Conservation (phyloP, 2,113 vertebrate genomes). For the Eolophus roseicapilla region DNA sequence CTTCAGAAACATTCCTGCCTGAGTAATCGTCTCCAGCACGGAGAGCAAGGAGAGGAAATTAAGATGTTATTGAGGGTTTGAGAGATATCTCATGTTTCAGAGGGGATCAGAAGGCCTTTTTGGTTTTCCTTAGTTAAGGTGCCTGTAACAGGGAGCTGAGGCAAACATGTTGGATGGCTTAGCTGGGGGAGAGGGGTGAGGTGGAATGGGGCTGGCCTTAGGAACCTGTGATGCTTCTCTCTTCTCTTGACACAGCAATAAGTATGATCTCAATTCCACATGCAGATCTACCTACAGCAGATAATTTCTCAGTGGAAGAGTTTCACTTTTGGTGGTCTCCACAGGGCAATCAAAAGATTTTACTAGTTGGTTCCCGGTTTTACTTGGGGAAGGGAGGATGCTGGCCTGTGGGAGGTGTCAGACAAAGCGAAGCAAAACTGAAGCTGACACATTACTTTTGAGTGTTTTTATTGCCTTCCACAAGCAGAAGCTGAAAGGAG, state of each 20-base stretch:
- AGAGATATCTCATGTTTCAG: conserved; percentile 55
- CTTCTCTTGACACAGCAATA: background rate
- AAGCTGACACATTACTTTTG: background rate
- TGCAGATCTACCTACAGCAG: fast-evolving
- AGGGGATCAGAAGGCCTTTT: background rate
- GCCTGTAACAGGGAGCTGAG: conserved; percentile 53
- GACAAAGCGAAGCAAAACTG: background rate
- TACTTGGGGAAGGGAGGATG: background rate
- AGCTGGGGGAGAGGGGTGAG: background rate
- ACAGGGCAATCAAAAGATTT: background rate
- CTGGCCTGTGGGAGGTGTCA: background rate
- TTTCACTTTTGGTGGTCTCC: conserved; percentile 1
- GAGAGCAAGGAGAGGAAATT: conserved; percentile 26
- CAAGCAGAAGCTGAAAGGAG: background rate
- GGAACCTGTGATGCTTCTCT: background rate
- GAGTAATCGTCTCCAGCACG: conserved; percentile 20
- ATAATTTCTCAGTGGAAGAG: background rate
- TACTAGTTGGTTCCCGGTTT: background rate
- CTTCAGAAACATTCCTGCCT: conserved; percentile 66
- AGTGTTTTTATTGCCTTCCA: background rate
- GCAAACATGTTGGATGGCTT: conserved; percentile 41
- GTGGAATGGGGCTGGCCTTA: background rate
- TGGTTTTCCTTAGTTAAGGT: background rate
- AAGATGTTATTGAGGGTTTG: conserved; percentile 42
- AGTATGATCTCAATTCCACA: background rate